These are phyloP conservation scores for Macropus fuliginosus DNA, from an alignment of 2,797 vertebrate genomes.

Conservation along the genomic window DNA sequence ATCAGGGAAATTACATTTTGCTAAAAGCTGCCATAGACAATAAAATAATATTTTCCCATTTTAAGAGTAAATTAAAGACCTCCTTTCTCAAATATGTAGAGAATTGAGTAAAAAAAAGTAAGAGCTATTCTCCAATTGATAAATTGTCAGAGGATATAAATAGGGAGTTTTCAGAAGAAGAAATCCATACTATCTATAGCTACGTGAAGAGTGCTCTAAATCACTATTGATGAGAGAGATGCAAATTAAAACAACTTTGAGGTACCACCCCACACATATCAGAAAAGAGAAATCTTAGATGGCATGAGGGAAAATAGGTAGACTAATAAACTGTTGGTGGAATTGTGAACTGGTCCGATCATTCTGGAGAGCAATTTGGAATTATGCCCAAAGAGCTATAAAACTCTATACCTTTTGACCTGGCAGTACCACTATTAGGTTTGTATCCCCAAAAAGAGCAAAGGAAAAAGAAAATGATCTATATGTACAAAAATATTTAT, in stretches of 20 bases:
- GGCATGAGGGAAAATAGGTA: not conserved
- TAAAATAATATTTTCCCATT: not conserved
- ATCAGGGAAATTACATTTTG: not conserved
- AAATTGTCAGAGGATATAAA: not conserved
- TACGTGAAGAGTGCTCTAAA: not conserved
- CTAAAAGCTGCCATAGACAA: not conserved
- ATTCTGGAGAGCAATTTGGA: not conserved
- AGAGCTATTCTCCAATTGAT: not conserved
- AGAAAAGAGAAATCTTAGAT: not conserved
- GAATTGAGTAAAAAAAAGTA: not conserved
- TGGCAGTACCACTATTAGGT: not conserved
- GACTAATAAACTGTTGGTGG: not conserved
- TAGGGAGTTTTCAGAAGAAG: not conserved
- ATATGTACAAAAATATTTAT: not conserved
- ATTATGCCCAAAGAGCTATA: not conserved
- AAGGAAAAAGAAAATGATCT: not conserved
- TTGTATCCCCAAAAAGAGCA: not conserved
- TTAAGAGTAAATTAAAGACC: not conserved
- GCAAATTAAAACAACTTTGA: not conserved
- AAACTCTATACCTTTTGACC: not conserved
- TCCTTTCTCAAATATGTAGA: not conserved
- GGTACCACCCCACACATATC: not conserved
- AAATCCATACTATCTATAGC: not conserved
- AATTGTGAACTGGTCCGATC: not conserved
- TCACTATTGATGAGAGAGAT: not conserved